Evolutionary conservation across 1,140 invertebrate genomes (phyloP).

Genomic region (Sarcophaga peregrina): DNA sequence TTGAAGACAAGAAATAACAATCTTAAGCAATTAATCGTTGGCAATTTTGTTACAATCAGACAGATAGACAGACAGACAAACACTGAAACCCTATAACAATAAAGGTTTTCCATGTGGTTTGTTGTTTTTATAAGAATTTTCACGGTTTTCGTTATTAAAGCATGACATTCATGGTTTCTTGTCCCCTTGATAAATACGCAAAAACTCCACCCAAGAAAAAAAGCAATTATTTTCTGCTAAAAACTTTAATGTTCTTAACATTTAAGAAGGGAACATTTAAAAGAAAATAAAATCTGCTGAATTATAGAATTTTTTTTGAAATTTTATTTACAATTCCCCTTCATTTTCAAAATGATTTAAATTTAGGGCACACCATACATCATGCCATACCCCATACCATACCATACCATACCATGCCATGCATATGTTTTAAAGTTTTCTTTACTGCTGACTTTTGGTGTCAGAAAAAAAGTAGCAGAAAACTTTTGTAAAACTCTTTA

Average conservation of each 20-base stretch:
- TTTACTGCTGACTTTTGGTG: too few relatives aligned
- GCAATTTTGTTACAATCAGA: background rate
- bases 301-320: background rate
- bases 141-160: slow-evolving; percentile 1
- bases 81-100: background rate
- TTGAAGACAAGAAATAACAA: background rate
- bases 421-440: too few relatives aligned
- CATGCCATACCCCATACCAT: too few relatives aligned
- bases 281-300: background rate
- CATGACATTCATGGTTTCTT: background rate
- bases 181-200: background rate
- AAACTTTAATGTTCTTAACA: background rate
- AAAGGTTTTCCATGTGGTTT: background rate
- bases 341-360: too few relatives aligned
- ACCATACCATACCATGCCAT: too few relatives aligned
- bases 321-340: too few relatives aligned
- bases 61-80: background rate
- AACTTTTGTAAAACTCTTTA: too few relatives aligned
- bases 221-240: background rate
- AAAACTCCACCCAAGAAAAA: slow-evolving; percentile 18
- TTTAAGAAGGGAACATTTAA: background rate
- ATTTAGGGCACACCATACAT: too few relatives aligned
- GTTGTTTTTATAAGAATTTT: background rate
- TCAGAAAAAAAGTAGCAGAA: too few relatives aligned
- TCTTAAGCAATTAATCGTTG: slow-evolving; percentile 24